Conservation (phyloP, 1,140 invertebrate species). For the Metopolophium dirhodum region DNA sequence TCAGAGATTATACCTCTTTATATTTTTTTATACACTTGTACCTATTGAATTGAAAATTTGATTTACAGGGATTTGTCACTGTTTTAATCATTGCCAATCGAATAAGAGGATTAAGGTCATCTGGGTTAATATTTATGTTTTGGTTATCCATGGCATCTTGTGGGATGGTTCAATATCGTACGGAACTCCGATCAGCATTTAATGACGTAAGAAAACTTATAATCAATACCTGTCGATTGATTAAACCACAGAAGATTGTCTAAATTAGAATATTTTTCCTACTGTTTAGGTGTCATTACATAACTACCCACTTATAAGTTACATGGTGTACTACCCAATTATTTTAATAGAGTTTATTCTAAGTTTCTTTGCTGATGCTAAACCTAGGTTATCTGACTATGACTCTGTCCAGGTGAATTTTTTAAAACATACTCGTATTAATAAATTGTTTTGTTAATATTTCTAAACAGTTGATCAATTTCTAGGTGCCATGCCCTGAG, state of each 20-base stretch:
- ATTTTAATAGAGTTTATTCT: slow-evolving; percentile 76
- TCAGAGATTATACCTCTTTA: too few relatives aligned
- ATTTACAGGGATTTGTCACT: slow-evolving; percentile 71
- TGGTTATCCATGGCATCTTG: slow-evolving; percentile 79
- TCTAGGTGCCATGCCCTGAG: slow-evolving; percentile 80
- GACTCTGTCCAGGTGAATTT: slow-evolving; percentile 70
- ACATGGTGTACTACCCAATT: slow-evolving; percentile 82
- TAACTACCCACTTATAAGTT: slow-evolving; percentile 74
- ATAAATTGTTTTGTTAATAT: background rate
- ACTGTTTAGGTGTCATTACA: slow-evolving; percentile 30
- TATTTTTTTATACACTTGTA: too few relatives aligned
- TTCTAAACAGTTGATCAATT: slow-evolving; percentile 47
- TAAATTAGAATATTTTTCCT: background rate
- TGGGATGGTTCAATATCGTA: slow-evolving; percentile 76
- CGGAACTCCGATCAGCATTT: slow-evolving; percentile 66
- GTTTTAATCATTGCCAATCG: slow-evolving; percentile 78
- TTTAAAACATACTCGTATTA: background rate
- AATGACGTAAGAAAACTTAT: slow-evolving; percentile 58
- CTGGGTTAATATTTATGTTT: slow-evolving; percentile 88
- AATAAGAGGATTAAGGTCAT: slow-evolving; percentile 82
- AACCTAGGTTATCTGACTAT: slow-evolving; percentile 74
- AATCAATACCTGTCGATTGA: background rate
- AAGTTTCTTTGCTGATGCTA: slow-evolving; percentile 81
- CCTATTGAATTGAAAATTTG: background rate
- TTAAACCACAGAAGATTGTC: too few relatives aligned